Conservation (phyloP, 2,797 vertebrate genomes). For the Coregonus sp. region DNA sequence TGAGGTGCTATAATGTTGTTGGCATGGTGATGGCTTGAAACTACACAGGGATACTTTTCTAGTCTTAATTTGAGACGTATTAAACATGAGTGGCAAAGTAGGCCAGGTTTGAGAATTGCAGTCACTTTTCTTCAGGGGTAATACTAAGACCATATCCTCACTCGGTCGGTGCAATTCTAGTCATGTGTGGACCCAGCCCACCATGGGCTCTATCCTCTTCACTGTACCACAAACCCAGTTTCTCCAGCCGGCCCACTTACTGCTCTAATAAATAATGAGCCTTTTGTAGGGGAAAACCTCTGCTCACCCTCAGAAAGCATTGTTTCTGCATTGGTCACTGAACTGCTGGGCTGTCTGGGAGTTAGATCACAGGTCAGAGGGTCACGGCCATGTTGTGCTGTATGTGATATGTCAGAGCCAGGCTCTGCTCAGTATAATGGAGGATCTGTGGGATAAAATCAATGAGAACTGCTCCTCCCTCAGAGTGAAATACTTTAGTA, state of each 20-base stretch:
- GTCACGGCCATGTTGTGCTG: background rate
- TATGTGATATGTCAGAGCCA: conserved; percentile 9
- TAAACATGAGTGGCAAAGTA: background rate
- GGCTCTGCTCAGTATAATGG: background rate
- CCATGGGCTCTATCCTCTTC: conserved; percentile 37
- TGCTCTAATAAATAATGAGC: conserved; percentile 66
- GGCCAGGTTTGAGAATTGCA: background rate
- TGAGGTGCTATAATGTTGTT: background rate
- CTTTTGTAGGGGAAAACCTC: conserved; percentile 64
- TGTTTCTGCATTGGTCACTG: conserved; percentile 68
- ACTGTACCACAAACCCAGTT: conserved; percentile 59
- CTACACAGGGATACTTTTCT: background rate
- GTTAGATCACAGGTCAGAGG: conserved; percentile 64
- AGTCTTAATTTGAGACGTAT: background rate
- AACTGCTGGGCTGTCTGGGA: conserved; percentile 23
- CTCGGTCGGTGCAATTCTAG: background rate
- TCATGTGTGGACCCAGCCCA: background rate
- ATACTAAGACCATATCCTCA: background rate
- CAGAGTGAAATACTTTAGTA: background rate
- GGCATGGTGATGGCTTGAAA: background rate
- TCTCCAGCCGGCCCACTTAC: conserved; percentile 57
- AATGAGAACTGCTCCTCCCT: background rate
- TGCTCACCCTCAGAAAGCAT: conserved; percentile 61
- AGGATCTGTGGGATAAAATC: conserved; percentile 18
- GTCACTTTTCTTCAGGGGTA: background rate